Conservation (phyloP, 2,888 invertebrate genomes). For the Brenthis daphne region DNA sequence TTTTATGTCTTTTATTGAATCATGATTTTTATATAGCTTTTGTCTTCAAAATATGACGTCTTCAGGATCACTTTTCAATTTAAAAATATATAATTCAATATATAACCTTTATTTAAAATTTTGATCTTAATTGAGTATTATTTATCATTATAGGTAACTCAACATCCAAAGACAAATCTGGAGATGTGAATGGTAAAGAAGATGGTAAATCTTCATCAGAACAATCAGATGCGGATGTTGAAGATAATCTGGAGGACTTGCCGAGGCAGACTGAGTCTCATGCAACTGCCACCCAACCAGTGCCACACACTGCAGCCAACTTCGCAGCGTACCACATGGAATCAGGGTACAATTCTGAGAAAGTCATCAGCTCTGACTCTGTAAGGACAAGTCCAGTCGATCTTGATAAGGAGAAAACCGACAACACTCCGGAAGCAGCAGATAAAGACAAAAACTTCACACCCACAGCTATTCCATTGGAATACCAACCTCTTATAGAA, state of each 20-base stretch:
- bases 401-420: conserved; percentile 79
- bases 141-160: conserved; percentile 61
- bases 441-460: conserved; percentile 81
- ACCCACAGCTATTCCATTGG: conserved; percentile 61
- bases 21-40: too few relatives aligned
- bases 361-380: conserved; percentile 73
- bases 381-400: conserved; percentile 75
- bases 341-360: conserved; percentile 85
- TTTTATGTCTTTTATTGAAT: too few relatives aligned
- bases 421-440: conserved; percentile 79
- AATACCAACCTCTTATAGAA: conserved; percentile 72
- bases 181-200: conserved; percentile 62
- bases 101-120: too few relatives aligned
- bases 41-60: too few relatives aligned
- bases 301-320: conserved; percentile 72
- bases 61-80: too few relatives aligned
- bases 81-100: too few relatives aligned
- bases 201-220: conserved; percentile 83
- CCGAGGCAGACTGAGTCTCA: conserved; percentile 59
- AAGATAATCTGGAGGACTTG: conserved; percentile 87
- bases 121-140: background rate
- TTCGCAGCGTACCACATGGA: conserved; percentile 82
- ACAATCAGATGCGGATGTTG: conserved; percentile 91
- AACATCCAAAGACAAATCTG: conserved; percentile 59
- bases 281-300: conserved; percentile 56